A percentile compares a stretch with the other conserved stretches of the same genome.
These are phyloP conservation scores for Digitonthophagus gazella DNA, from an alignment of 2,888 invertebrate species.

Conservation along the genomic window DNA sequence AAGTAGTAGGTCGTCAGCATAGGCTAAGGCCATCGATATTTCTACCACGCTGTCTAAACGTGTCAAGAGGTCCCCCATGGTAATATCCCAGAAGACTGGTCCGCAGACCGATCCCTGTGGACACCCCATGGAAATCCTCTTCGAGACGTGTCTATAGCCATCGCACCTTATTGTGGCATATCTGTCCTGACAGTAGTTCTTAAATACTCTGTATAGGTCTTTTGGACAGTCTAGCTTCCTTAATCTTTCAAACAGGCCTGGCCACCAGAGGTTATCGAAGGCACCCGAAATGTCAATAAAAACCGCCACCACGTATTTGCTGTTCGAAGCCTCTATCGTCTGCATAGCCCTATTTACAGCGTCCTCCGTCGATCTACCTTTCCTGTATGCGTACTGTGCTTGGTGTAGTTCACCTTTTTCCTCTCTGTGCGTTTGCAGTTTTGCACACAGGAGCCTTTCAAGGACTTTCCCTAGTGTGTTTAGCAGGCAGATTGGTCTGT, in stretches of 20 bases:
- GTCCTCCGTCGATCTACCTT: slow-evolving; percentile 20
- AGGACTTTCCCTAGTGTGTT: slow-evolving; percentile 14
- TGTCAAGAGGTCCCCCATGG: no score
- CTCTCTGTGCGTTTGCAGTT: slow-evolving; percentile 7
- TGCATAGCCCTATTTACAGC: slow-evolving; percentile 9
- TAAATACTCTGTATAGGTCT: slow-evolving; percentile 7
- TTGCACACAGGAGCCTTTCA: slow-evolving; percentile 3
- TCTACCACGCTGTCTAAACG: no score
- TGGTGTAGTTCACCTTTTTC: not conserved
- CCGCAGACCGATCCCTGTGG: no score
- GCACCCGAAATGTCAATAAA: slow-evolving; percentile 26
- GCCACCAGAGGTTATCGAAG: slow-evolving; percentile 31
- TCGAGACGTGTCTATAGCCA: not conserved
- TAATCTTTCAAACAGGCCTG: slow-evolving; percentile 1
- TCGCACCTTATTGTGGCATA: slow-evolving; percentile 7
- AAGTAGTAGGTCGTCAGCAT: no score
- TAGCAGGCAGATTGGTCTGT: no score
- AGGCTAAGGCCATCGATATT: no score
- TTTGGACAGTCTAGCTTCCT: not conserved
- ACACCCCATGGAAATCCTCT: slow-evolving; percentile 2
- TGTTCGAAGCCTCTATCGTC: not conserved
- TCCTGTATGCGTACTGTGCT: slow-evolving; percentile 18
- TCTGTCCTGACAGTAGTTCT: slow-evolving; percentile 24
- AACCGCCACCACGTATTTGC: slow-evolving; percentile 18
- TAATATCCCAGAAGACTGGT: no score